Conservation (phyloP, 2,888 invertebrate genomes). For the Mechanitis mazaeus region DNA sequence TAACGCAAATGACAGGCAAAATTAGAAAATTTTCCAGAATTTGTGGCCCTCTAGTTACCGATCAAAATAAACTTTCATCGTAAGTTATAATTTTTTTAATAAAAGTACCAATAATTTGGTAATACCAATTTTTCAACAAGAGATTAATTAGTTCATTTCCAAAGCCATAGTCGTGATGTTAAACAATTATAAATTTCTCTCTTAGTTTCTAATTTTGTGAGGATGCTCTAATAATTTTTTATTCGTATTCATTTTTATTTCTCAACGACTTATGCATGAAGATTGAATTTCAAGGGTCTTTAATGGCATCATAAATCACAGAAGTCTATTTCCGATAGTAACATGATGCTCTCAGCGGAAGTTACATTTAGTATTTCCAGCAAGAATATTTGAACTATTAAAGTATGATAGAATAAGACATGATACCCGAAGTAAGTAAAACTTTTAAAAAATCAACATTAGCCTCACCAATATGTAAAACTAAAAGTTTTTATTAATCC, state of each 20-base stretch:
- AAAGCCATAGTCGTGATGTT: conserved; percentile 44
- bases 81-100: conserved; percentile 53
- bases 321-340: conserved; percentile 24
- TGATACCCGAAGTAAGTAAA: too few relatives aligned
- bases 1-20: conserved; percentile 54
- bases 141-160: conserved; percentile 58
- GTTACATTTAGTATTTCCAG: conserved; percentile 10
- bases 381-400: conserved; percentile 1
- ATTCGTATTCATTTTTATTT: conserved; percentile 28
- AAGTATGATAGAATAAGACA: neutral
- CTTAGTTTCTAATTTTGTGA: neutral
- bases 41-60: conserved; percentile 44
- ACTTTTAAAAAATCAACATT: too few relatives aligned
- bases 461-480: too few relatives aligned
- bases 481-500: too few relatives aligned
- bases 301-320: conserved; percentile 30
- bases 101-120: conserved; percentile 49
- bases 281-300: conserved; percentile 32
- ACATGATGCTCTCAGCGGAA: conserved; percentile 21
- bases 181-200: too few relatives aligned
- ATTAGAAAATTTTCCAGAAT: conserved; percentile 49
- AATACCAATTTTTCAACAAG: conserved; percentile 38
- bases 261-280: conserved; percentile 22
- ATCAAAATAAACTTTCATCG: conserved; percentile 46
- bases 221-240: conserved; percentile 17